Evolutionary conservation across 2,888 invertebrate genomes (phyloP).

Genomic region (Drosophila recens): DNA sequence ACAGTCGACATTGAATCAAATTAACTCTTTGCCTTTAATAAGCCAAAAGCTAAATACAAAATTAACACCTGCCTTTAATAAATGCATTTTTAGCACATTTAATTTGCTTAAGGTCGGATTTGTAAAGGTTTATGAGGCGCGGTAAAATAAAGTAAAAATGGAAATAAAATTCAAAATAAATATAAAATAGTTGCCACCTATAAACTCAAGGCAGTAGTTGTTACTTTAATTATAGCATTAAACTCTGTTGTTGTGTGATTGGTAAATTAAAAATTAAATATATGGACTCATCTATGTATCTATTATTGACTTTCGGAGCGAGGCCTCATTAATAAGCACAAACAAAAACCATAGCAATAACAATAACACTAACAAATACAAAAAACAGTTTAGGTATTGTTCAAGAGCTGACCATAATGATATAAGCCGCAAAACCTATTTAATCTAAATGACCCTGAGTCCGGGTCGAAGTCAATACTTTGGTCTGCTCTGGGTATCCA

Average conservation of each 20-base stretch:
- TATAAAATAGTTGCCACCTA: constrained; percentile 3
- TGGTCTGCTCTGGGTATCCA: constrained; percentile 10
- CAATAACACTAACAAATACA: constrained; percentile 14
- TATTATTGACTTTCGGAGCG: constrained; percentile 52
- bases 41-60: constrained; percentile 25
- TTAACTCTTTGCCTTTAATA: constrained; percentile 32
- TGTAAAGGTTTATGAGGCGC: constrained; percentile 63
- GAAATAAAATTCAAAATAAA: constrained; percentile 5
- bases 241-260: constrained; percentile 18
- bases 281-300: constrained; percentile 14
- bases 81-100: constrained; percentile 61
- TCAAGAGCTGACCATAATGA: constrained; percentile 64
- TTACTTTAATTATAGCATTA: constrained; percentile 36
- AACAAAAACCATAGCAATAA: constrained; percentile 40
- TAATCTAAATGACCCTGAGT: constrained; percentile 71
- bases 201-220: constrained; percentile 38
- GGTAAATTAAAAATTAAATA: constrained; percentile 32
- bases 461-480: background rate
- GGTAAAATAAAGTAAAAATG: constrained; percentile 9
- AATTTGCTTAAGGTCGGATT: constrained; percentile 60
- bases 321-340: constrained; percentile 60
- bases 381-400: constrained; percentile 54
- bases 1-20: constrained; percentile 64
- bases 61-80: constrained; percentile 59
- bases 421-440: constrained; percentile 71